phyloP scores from a whole-genome alignment of 2,113 vertebrate species.

The Aptenodytes forsteri region DNA sequence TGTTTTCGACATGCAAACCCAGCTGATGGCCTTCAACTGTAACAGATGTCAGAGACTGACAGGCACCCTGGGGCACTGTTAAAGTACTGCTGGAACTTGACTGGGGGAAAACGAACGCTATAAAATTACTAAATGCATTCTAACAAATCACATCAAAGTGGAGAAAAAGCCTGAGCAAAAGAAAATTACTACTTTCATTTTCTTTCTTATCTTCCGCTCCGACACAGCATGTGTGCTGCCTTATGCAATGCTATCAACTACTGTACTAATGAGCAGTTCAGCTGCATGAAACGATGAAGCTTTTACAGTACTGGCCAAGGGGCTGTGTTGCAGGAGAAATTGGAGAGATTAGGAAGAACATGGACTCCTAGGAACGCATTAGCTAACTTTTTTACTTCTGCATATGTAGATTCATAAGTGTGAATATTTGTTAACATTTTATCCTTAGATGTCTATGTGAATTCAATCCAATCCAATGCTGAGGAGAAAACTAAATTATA shows the following conservation, averaged over 20 bases:
- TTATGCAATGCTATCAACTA: neutral
- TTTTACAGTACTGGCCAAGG: neutral
- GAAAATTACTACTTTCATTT: slow-evolving; percentile 56
- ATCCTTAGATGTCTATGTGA: neutral
- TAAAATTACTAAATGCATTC: neutral
- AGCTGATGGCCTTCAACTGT: slow-evolving; percentile 19
- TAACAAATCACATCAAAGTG: slow-evolving; percentile 33
- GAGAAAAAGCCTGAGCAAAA: neutral
- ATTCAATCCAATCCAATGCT: neutral
- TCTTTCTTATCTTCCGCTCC: neutral
- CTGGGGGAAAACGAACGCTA: neutral
- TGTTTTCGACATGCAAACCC: neutral
- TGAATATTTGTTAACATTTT: neutral
- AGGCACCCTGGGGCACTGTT: neutral
- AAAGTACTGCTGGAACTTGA: neutral
- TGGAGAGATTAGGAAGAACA: neutral
- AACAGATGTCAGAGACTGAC: slow-evolving; percentile 37
- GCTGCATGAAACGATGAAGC: neutral
- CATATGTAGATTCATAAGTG: accelerated
- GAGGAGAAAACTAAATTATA: neutral
- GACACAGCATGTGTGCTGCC: neutral
- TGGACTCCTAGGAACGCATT: accelerated
- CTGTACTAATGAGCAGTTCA: neutral
- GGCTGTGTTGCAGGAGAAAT: neutral
- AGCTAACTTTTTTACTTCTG: neutral